Base-by-base conservation (phyloP, 2,888 invertebrate species). In the Idaea straminata region DNA sequence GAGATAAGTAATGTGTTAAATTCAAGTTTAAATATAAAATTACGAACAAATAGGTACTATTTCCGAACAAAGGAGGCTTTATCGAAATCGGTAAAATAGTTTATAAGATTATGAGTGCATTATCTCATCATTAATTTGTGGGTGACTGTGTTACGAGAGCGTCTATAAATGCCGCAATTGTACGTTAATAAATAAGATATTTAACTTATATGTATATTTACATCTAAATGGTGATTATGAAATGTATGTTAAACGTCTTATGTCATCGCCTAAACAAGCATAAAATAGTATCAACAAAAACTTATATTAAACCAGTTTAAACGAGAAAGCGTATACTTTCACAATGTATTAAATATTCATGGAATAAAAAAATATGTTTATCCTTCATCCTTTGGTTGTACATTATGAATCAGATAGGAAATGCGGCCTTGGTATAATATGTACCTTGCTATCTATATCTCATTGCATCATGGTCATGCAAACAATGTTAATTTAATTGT, bases 401-500 rank as follows among this genome's bases (percentile, higher is more conserved):
- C 64, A 61, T 66, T 59, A 67, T 62, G 65, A 67, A 70, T 70
- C 66, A 65, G 62, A 64, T 67, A 66, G 69, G 66, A 71, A 69
- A 69, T 63, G 47, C 69, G 74, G 72, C 85, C 86, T 85, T 84
- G 82, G 73, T 61, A 72, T 72, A 73, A 68, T 76, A 79, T 75
- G 15, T 57, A 57, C 79, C 79, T 67, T 75, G 71, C 74, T 76
- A 72, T 76, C 77, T 74, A 76, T 79, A 75, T 76, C 69, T 72
- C 75, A 77, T 78, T 68, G 72, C 80, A 79, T 80, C 78, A 79
- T 70, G 80, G 78, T 77, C 83, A 77, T 80, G 83, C 78, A 85
- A 86, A 81, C 72, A 80, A 82, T 83, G 86, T 78, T 89, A 89
- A 92, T 87, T 84, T 80, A 78, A 73, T 67, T 36, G 25, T 80